Evolutionary conservation across 2,113 vertebrate species (phyloP), one percentile per base, ranked within the genome.

Genomic region (Eonycteris spelaea): DNA sequence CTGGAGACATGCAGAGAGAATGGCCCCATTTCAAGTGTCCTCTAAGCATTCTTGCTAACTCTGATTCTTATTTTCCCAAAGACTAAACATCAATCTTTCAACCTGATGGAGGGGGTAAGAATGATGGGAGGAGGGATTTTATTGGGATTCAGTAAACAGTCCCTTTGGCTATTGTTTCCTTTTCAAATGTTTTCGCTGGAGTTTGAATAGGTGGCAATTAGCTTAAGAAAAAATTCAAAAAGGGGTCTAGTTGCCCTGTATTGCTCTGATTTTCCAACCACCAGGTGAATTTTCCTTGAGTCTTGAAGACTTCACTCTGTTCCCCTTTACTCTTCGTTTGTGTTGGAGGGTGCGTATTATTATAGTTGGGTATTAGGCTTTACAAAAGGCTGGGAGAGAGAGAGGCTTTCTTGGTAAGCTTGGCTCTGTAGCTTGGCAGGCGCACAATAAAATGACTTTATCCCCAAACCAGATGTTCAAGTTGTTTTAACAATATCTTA

Each of bases 381-480:
- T 97, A 97, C 86, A 10, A 90, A 98, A 97, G 97, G 33, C 95
- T 94, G 96, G 96, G 98, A 97, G 86, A 96, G 90, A 97, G 95
- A 89, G 96, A 97, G 96, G 57, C 91, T 96, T 98, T 98, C 98
- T 98, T 96, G 96, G 97, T 97, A 97, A 83, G 95, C 97, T 98
- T 98, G 98, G 98, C 98, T 98, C 93, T 97, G 97, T 97, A 97
- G 97, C 86, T 98, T 98, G 98, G 98, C 98, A 98, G 96, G 80
- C 83, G 16, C 57, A 75, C 90, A 98, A 97, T 94, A 98, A 98
- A 98, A 98, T 98, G 90, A 98, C 97, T 98, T 98, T 98, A 98
- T 98, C 97, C 98, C 98, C 97, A 99, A 98, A 98, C 98, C 98
- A 99, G 98, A 99, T 98, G 98, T 98, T 98, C 97, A 97, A 98